phyloP scores from a whole-genome alignment of 2,113 vertebrate genomes.

The Hepsetus odoe region DNA sequence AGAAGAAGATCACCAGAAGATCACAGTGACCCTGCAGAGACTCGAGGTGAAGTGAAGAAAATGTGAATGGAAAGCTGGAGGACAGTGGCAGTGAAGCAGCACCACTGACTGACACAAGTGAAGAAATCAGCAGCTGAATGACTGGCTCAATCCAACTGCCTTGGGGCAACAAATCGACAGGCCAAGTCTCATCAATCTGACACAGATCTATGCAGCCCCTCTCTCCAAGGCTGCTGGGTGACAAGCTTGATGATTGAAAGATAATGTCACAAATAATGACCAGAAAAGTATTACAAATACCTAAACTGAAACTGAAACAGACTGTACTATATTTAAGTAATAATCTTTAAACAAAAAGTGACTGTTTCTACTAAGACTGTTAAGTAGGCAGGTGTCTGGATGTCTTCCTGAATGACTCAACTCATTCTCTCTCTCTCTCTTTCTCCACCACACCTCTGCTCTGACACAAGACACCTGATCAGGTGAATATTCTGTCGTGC shows the following conservation, averaged over 20 bases:
- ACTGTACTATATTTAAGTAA: not conserved
- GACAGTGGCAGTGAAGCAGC: not conserved
- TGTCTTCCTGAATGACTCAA: not conserved
- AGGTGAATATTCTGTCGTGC: conserved; percentile 49
- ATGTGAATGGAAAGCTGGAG: not conserved
- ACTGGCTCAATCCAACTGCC: not conserved
- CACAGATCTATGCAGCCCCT: not conserved
- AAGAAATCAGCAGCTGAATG: not conserved
- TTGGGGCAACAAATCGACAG: not conserved
- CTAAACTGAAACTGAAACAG: not conserved
- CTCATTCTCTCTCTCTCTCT: conserved; percentile 2
- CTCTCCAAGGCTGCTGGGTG: not conserved
- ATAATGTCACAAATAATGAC: not conserved
- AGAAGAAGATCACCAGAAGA: not conserved
- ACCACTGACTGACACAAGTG: not conserved
- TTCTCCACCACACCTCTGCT: conserved; percentile 12
- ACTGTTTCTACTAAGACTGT: not conserved
- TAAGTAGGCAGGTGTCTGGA: conserved; percentile 6
- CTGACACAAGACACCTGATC: conserved; percentile 56
- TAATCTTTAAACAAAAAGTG: not conserved
- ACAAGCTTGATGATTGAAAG: not conserved
- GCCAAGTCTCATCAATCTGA: not conserved
- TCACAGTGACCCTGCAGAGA: not conserved
- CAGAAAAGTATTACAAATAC: not conserved
- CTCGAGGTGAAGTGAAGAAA: not conserved